These are phyloP conservation scores for Neoniphon sammara DNA, from an alignment of 2,797 vertebrate genomes.

Conservation along the genomic window DNA sequence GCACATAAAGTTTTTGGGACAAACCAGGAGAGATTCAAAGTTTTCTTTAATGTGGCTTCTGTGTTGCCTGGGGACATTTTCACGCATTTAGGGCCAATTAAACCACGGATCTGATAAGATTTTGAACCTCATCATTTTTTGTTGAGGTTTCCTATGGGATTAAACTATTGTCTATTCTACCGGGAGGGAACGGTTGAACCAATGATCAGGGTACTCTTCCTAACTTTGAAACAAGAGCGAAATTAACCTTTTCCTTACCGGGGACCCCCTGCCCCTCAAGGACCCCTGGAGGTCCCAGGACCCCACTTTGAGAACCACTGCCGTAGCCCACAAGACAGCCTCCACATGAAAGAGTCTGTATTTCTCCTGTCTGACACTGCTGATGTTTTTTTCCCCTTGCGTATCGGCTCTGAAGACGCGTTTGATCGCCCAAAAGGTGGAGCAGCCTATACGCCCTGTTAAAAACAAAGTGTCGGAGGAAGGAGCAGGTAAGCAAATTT, in stretches of 20 bases:
- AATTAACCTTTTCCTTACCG: no score
- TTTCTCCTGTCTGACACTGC: not conserved
- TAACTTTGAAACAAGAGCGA: not conserved
- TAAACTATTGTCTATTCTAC: not conserved
- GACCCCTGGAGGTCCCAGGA: conserved; percentile 56
- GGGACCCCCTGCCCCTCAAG: conserved; percentile 44
- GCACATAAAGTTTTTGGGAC: not conserved
- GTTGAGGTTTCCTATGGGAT: not conserved
- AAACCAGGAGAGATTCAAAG: conserved; percentile 5
- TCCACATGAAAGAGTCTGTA: conserved; percentile 4
- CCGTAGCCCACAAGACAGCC: not conserved
- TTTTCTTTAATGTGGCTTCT: not conserved
- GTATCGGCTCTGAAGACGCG: not conserved
- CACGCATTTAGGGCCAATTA: no score
- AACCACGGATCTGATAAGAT: not conserved
- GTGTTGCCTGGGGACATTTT: not conserved
- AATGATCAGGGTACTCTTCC: not conserved
- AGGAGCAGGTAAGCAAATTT: conserved; percentile 52
- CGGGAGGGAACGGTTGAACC: not conserved
- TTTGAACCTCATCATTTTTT: not conserved
- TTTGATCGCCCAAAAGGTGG: conserved; percentile 25
- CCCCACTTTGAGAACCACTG: conserved; percentile 43
- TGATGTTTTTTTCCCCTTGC: not conserved
- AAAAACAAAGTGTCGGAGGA: conserved; percentile 59
- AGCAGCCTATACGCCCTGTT: not conserved